A percentile compares a stretch with the other conserved stretches of the same genome.
phyloP scores from a whole-genome alignment of 2,113 vertebrate species.

The Oncorhynchus nerka region DNA sequence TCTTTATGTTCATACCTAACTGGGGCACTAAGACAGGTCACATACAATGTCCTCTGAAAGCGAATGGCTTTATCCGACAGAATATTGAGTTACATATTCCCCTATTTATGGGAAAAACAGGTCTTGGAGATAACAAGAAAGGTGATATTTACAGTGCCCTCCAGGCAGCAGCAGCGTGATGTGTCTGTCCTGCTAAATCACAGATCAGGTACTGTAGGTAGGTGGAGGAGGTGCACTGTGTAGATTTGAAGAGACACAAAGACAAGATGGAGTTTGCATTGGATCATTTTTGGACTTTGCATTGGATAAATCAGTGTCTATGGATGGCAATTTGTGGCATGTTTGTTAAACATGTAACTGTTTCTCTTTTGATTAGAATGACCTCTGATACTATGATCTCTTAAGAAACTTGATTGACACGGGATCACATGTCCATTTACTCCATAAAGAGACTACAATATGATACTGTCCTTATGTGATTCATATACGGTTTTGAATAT shows the following conservation, averaged over 20 bases:
- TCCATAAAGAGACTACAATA: conserved; percentile 3
- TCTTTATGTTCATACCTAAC: conserved; percentile 68
- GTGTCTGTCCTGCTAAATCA: conserved; percentile 49
- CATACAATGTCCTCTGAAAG: conserved; percentile 73
- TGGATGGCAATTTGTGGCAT: no score
- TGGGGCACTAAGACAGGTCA: conserved; percentile 71
- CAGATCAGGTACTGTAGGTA: conserved; percentile 41
- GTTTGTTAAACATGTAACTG: neutral
- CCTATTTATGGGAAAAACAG: conserved; percentile 75
- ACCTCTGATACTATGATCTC: neutral
- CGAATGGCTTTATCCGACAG: conserved; percentile 53
- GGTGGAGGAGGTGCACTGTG: conserved; percentile 6
- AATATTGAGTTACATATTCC: conserved; percentile 70
- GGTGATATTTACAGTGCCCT: conserved; percentile 71
- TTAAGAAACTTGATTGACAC: neutral
- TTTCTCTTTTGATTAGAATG: no score
- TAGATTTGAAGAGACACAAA: neutral
- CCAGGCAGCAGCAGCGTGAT: conserved; percentile 45
- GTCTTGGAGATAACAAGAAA: conserved; percentile 76
- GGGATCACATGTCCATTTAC: neutral
- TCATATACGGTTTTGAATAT: conserved; percentile 20
- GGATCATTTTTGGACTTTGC: neutral
- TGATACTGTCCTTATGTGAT: conserved; percentile 26
- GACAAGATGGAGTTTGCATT: neutral
- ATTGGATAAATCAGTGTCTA: neutral